A percentile compares a stretch with the other conserved stretches of the same genome.
phyloP scores from a whole-genome alignment of 2,113 vertebrate species.

The Dromiciops gliroides region DNA sequence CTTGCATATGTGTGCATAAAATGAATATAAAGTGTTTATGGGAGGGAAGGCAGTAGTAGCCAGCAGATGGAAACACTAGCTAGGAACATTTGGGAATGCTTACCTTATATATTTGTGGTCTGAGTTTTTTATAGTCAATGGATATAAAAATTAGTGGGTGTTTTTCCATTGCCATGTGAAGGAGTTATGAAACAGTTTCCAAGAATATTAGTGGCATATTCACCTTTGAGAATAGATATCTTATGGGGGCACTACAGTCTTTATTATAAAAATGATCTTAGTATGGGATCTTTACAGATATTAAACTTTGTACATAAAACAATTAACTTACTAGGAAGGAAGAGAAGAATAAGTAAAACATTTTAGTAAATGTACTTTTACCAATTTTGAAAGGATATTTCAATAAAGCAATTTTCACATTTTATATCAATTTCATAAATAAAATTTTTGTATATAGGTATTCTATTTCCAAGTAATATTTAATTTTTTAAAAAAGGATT shows the following conservation, averaged over 20 bases:
- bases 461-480: slow-evolving; percentile 55
- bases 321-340: not conserved
- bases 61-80: not conserved
- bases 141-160: slow-evolving; percentile 45
- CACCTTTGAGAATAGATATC: not conserved
- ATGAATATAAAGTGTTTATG: not conserved
- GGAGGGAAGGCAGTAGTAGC: not conserved
- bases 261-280: not conserved
- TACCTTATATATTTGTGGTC: slow-evolving; percentile 54
- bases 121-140: slow-evolving; percentile 41
- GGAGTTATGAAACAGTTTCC: slow-evolving; percentile 21
- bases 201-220: not conserved
- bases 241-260: not conserved
- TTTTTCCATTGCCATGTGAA: slow-evolving; percentile 59
- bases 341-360: not conserved
- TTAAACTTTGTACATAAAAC: not conserved
- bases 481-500: slow-evolving; percentile 21
- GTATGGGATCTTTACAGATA: slow-evolving; percentile 27
- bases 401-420: slow-evolving; percentile 37
- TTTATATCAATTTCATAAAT: slow-evolving; percentile 31
- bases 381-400: slow-evolving; percentile 64
- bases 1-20: not conserved
- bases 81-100: slow-evolving; percentile 14
- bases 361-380: slow-evolving; percentile 38
- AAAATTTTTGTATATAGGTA: slow-evolving; percentile 19